These are phyloP conservation scores for Euphydryas editha DNA, from an alignment of 2,888 invertebrate species.

Conservation along the genomic window DNA sequence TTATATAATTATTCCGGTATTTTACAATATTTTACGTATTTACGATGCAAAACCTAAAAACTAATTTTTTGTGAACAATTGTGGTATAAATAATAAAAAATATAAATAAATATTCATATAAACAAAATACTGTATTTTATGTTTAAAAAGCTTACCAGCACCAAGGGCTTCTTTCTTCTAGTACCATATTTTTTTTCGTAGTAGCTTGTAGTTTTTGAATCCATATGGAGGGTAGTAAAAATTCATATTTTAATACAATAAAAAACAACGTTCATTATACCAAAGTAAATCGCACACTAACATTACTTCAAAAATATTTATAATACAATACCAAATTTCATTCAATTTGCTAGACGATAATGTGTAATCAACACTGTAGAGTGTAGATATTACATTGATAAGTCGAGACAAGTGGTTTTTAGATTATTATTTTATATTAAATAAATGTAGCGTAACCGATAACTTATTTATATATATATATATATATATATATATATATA, in stretches of 20 bases:
- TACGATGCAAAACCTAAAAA: no score
- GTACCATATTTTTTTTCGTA: conserved; percentile 46
- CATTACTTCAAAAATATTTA: neutral
- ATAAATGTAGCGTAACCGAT: neutral
- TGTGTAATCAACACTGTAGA: conserved; percentile 22
- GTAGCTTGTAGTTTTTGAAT: conserved; percentile 37
- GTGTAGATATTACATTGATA: conserved; percentile 22
- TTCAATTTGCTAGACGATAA: conserved; percentile 8
- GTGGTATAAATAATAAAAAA: no score
- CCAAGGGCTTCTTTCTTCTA: conserved; percentile 36
- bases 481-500: no score
- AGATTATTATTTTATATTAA: conserved; percentile 9
- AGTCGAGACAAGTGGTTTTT: conserved; percentile 13
- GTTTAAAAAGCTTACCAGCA: conserved; percentile 42
- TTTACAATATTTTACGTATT: no score
- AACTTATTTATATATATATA: no score
- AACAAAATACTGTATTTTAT: no score
- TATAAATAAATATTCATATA: no score
- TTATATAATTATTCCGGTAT: no score
- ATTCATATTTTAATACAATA: no score
- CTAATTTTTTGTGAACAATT: no score
- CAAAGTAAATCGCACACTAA: neutral
- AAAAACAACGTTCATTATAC: neutral
- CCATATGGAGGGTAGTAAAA: conserved; percentile 14
- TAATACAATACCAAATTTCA: neutral